Evolutionary conservation across 92 coral and sea anemone genomes (phyloP), one percentile per base, ranked within the genome.

Genomic region (Phenganax subtilis): DNA sequence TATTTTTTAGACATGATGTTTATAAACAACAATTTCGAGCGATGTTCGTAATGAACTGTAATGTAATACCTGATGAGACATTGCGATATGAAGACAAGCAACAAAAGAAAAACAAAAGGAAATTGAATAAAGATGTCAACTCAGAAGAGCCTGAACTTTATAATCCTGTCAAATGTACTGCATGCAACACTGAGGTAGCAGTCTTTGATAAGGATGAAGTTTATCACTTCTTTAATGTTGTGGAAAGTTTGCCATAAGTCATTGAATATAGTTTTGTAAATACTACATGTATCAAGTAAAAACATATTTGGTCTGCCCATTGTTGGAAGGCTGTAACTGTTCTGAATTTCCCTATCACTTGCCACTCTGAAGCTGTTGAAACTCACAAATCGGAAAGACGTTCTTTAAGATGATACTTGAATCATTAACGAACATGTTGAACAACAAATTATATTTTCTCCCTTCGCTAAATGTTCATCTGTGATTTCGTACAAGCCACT

Each of bases 1-100:
- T 37, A 27, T 51, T 3, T 80, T 87, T 28, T 84, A 94, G 98
- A 77, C 98, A 94, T 80, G 97, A 94, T 7, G 63, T 80, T 66
- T 94, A 94, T 87, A 90, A 90, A 64, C 89, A 85, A 77, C 98
- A 94, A 66, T 94, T 92, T 96, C 87, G 98, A 86, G 98, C 98
- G 47, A 94, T 94, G 98, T 94, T 94, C 82, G 96, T 89, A 30
- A 88, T 92, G 97, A 94, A 94, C 91, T 94, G 98, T 64, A 74
- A 77, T 56, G 88, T 92, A n/a, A 81, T 86, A 25, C 59, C 80
- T 61, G 92, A 94, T 84, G 98, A 94, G 88, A 86, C 92, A 12
- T 83, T 94, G 81, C 90, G 86, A 82, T 94, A 90, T 81, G 90
- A 91, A 52, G 91, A 80, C 47, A 92, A 90, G 29, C 58, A 73